Percentiles rank a stretch among this genome's conserved stretches.
Evolutionary conservation across 2,113 vertebrate species (phyloP).

Genomic region (Callipepla californica): DNA sequence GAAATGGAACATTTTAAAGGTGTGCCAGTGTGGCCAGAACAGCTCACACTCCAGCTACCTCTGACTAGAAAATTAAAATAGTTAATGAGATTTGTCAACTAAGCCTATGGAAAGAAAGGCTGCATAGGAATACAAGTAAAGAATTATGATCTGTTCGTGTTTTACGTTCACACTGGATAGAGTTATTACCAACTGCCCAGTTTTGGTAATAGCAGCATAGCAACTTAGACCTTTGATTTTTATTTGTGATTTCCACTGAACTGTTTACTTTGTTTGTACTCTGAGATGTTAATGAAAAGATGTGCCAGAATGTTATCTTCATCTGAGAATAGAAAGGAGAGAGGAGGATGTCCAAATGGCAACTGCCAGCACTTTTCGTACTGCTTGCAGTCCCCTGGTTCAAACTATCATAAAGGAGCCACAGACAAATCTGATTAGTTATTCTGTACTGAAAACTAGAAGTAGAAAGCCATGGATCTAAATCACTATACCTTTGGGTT

Average conservation of each 20-base stretch:
- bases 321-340: background rate
- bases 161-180: background rate
- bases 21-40: accelerated
- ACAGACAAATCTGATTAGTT: background rate
- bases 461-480: background rate
- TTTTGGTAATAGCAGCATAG: accelerated
- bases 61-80: background rate
- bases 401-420: background rate
- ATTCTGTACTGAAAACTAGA: background rate
- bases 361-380: background rate
- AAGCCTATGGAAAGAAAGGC: background rate
- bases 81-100: background rate
- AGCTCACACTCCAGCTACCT: background rate
- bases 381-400: background rate
- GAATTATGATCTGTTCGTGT: background rate
- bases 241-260: background rate
- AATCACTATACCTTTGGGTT: background rate
- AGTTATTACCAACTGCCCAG: background rate
- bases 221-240: background rate
- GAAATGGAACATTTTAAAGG: background rate
- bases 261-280: background rate
- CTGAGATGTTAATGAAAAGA: background rate
- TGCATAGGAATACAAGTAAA: background rate
- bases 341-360: background rate
- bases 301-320: background rate